Evolutionary conservation across 2,888 invertebrate species (phyloP).

Genomic region (Agrotis exclamationis): DNA sequence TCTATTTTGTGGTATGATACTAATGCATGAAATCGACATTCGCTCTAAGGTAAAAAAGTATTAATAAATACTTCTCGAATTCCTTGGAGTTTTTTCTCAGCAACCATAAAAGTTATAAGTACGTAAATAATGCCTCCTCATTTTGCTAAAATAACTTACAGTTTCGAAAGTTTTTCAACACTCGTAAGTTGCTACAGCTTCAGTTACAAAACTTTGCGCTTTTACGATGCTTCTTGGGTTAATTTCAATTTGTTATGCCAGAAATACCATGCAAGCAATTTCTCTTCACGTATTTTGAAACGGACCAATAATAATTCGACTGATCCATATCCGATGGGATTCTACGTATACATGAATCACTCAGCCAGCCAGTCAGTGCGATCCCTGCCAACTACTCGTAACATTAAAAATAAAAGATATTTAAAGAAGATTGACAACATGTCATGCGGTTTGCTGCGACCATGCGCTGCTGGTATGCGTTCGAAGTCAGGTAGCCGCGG

Average conservation of each 20-base stretch:
- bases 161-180: conserved; percentile 3
- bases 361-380: conserved; percentile 14
- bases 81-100: background rate
- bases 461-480: conserved; percentile 69
- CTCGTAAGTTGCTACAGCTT: conserved; percentile 27
- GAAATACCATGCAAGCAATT: background rate
- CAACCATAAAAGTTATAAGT: conserved; percentile 14
- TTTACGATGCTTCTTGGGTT: background rate
- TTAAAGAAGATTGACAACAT: conserved; percentile 70
- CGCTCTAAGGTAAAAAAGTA: background rate
- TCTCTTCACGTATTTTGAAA: conserved; percentile 2
- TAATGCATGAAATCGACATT: background rate
- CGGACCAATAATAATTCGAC: conserved; percentile 8
- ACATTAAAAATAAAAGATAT: conserved; percentile 52
- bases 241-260: background rate
- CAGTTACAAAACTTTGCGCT: conserved; percentile 1
- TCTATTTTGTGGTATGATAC: background rate
- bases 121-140: background rate
- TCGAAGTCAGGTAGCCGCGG: conserved; percentile 82
- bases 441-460: conserved; percentile 67
- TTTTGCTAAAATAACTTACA: conserved; percentile 14
- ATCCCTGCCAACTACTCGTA: conserved; percentile 36
- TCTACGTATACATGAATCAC: conserved; percentile 41
- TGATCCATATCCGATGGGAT: conserved; percentile 28
- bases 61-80: too few species aligned